Evolutionary conservation across 2,888 invertebrate genomes (phyloP).

Genomic region (Sinhomidia bicolor): DNA sequence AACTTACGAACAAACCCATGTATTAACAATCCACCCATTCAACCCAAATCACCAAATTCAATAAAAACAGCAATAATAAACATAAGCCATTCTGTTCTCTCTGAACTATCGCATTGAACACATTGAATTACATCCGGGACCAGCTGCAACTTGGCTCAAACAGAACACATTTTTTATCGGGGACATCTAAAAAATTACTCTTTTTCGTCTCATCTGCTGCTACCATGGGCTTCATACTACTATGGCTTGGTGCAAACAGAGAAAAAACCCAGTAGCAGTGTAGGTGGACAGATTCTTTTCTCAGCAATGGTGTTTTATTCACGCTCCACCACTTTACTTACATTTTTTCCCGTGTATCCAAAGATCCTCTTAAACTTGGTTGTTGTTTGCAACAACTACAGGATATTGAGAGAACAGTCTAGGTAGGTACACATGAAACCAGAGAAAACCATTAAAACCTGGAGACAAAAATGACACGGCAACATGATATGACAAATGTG

Average conservation of each 20-base stretch:
- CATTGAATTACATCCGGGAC: neutral
- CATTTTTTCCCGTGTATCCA: neutral
- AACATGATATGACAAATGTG: constrained; percentile 28
- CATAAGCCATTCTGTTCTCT: neutral
- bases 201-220: neutral
- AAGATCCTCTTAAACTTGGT: neutral
- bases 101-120: neutral
- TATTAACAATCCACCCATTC: neutral
- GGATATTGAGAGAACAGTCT: too few species aligned
- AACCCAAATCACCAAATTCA: constrained; percentile 4
- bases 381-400: neutral
- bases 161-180: constrained; percentile 22
- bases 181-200: constrained; percentile 24
- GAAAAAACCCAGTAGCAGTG: neutral
- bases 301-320: neutral
- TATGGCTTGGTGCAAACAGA: too few species aligned
- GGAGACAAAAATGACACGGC: neutral
- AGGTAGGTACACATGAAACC: neutral
- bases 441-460: neutral
- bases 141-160: constrained; percentile 18
- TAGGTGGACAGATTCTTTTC: neutral
- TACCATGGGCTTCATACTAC: neutral
- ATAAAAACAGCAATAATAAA: constrained; percentile 9
- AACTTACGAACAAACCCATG: neutral
- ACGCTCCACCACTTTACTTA: neutral